Percentiles rank a stretch among this genome's conserved stretches.
phyloP scores from a whole-genome alignment of 2,113 vertebrate genomes.

The Stigmatopora nigra region DNA sequence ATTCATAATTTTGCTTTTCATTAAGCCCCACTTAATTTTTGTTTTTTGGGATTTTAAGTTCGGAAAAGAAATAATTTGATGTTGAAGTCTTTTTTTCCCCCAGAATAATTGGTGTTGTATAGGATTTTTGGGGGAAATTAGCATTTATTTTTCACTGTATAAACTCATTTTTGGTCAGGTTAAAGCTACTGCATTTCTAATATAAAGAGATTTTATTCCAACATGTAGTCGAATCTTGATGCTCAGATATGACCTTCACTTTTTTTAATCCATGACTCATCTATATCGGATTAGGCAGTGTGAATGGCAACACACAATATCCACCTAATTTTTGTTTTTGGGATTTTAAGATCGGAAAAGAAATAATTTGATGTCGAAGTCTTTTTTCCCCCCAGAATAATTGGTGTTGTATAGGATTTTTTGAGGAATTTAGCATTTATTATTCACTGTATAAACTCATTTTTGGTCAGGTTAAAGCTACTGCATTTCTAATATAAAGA shows the following conservation, averaged over 20 bases:
- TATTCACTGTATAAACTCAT: neutral
- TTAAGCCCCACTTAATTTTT: slow-evolving; percentile 5
- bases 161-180: neutral
- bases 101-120: neutral
- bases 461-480: neutral
- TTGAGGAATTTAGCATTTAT: neutral
- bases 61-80: slow-evolving; percentile 4
- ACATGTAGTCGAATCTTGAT: neutral
- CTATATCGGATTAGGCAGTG: too few species aligned
- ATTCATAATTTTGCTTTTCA: slow-evolving; percentile 6
- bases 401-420: neutral
- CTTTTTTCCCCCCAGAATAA: slow-evolving; percentile 2
- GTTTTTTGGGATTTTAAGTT: slow-evolving; percentile 1
- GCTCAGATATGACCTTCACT: neutral
- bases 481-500: neutral
- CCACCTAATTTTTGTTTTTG: neutral
- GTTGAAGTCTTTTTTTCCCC: slow-evolving; percentile 8
- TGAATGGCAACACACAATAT: too few species aligned
- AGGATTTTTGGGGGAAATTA: neutral
- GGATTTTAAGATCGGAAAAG: neutral
- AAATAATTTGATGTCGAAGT: slow-evolving; percentile 5
- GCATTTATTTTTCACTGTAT: neutral
- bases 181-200: too few species aligned
- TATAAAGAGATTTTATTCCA: neutral
- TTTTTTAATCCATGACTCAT: neutral